Base-by-base conservation (phyloP, 2,888 invertebrate species). In the Pollenia labialis region DNA sequence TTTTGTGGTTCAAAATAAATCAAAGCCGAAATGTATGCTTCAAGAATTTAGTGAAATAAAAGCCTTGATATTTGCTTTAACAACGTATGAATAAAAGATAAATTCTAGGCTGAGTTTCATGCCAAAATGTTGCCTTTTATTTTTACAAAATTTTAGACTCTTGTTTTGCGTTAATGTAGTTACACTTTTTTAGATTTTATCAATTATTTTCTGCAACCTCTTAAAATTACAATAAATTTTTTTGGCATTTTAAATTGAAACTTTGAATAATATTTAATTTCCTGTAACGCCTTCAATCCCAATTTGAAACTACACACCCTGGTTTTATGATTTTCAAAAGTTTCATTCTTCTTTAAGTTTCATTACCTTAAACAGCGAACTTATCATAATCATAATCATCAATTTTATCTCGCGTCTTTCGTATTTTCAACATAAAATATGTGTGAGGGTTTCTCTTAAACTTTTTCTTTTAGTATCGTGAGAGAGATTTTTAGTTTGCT, bases 221-320 rank as follows among this genome's bases (percentile, higher is more conserved):
- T 42, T 40, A 7, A 60, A 64, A 18, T 40, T 42, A 12, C 18
- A 23, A 16, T 46, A 12, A 62, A 32, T 64, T 72, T 72, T 46
- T 66, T 54, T 54, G 16, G 32, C 12, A 64, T 72, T 81, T 81
- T 46, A 66, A 81, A 81, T 81, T 74, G 46, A 72, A 81, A 64
- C 32, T 72, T 58, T 23, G 48, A 76, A 76, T 81, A 72, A 71
- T 52, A 87, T 69, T 81, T 80, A 74, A 84, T 81, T 87, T 83
- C 84, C 87, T 84, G 87, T 18, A 64, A 74, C 85, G 74, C 85
- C 81, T 80, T 79, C 52, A 40, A 46, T 50, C 52, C 75, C 16
- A 32, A 68, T 68, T 69, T 69, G 52, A 72, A 68, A 54, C 32
- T 60, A 69, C 84, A 80, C 84, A 74, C 84, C 84, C 48, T 74